Evolutionary conservation across 2,113 vertebrate species (phyloP).

Genomic region (Leptosomus discolor): DNA sequence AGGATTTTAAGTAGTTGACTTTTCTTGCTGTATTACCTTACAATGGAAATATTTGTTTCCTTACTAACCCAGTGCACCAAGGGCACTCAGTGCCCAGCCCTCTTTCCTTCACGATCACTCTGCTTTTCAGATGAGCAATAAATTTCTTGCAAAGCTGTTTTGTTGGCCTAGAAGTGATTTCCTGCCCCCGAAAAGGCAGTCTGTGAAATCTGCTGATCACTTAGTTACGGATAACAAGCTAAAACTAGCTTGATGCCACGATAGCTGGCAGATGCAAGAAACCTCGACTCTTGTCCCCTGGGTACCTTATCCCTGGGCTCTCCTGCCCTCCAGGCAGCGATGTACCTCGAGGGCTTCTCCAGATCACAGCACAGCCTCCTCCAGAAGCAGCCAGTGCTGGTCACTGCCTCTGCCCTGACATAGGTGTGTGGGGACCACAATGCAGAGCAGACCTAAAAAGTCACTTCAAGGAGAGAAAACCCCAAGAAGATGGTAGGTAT

Average conservation of each 20-base stretch:
- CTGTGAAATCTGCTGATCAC: not conserved
- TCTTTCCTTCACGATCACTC: not conserved
- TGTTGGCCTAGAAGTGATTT: not conserved
- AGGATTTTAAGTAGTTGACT: not conserved
- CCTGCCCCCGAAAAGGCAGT: not conserved
- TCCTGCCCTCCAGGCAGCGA: not conserved
- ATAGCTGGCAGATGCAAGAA: not conserved
- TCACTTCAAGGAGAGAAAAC: not conserved
- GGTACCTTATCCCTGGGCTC: not conserved
- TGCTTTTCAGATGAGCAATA: not conserved
- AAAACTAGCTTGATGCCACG: not conserved
- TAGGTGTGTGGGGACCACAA: not conserved
- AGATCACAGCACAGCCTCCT: not conserved
- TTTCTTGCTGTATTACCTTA: not conserved
- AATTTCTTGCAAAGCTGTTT: not conserved
- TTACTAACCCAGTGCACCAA: not conserved
- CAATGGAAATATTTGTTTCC: not conserved
- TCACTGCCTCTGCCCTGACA: not conserved
- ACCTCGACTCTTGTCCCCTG: not conserved
- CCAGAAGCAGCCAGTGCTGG: not conserved
- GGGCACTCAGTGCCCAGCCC: not conserved
- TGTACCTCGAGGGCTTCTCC: fast-evolving
- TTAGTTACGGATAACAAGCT: not conserved
- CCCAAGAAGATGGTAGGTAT: not conserved
- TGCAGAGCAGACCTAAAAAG: not conserved